phyloP scores from a whole-genome alignment of 2,113 vertebrate genomes.

The Eublepharis macularius region DNA sequence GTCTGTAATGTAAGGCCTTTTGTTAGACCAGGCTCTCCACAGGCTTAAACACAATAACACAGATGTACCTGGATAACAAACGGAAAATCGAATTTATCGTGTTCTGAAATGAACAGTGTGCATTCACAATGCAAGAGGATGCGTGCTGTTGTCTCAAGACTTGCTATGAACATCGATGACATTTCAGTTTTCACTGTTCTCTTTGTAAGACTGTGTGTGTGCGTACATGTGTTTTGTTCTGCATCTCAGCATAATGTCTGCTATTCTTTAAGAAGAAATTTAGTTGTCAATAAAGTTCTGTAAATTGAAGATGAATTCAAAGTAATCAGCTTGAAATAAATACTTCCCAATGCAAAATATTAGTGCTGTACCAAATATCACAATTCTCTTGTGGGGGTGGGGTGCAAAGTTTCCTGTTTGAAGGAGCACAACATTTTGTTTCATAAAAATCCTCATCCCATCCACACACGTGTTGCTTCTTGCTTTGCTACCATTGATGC shows the following conservation, averaged over 20 bases:
- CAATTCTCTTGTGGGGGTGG: too few relatives aligned
- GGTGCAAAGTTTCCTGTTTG: too few relatives aligned
- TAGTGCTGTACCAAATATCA: background rate
- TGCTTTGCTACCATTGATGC: too few relatives aligned
- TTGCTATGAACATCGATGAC: background rate
- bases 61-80: background rate
- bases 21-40: background rate
- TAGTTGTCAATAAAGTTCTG: background rate
- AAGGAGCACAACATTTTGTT: too few relatives aligned
- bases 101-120: conserved; percentile 4
- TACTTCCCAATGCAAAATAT: background rate
- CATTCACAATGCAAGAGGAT: conserved; percentile 25
- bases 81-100: conserved; percentile 26
- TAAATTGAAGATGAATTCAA: background rate
- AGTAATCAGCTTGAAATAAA: background rate
- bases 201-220: background rate
- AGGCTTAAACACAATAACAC: background rate
- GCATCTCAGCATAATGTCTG: conserved; percentile 13
- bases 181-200: background rate
- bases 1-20: background rate
- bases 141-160: conserved; percentile 9
- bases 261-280: conserved; percentile 6
- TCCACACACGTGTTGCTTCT: too few relatives aligned
- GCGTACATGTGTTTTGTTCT: background rate
- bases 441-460: too few relatives aligned